Percentiles rank a stretch among this genome's conserved stretches.
Conservation (phyloP, 2,888 invertebrate genomes). For the Apodemia duryi region DNA sequence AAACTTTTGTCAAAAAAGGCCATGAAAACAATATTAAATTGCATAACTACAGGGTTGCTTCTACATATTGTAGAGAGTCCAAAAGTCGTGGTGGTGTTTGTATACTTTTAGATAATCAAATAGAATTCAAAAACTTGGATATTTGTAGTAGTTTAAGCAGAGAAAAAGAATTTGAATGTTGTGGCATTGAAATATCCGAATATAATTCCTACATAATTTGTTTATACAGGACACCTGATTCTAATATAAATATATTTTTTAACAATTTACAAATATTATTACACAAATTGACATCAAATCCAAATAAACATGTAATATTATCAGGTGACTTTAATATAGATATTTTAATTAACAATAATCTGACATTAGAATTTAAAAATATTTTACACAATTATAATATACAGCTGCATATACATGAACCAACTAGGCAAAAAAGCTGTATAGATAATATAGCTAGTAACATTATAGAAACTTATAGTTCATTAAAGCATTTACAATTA, state of each 20-base stretch:
- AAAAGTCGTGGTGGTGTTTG: constrained; percentile 1
- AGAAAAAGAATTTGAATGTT: not conserved
- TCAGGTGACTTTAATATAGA: not conserved
- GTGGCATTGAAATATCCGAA: not conserved
- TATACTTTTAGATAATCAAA: not conserved
- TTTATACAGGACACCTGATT: not conserved
- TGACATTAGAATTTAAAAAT: too few species aligned
- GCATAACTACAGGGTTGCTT: not conserved
- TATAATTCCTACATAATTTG: not conserved
- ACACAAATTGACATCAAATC: not conserved
- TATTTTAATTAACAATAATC: not conserved
- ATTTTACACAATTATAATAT: not conserved
- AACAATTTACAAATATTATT: not conserved
- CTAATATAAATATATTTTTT: not conserved
- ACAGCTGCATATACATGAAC: not conserved
- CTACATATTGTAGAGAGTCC: not conserved
- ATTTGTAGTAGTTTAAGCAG: not conserved
- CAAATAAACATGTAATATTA: not conserved
- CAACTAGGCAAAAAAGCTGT: not conserved
- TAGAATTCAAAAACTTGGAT: not conserved
- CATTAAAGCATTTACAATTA: not conserved
- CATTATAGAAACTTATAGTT: not conserved
- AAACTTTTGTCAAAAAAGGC: not conserved
- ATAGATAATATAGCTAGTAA: not conserved
- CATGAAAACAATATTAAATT: not conserved